Evolutionary conservation across 92 coral and sea anemone genomes (phyloP).

Genomic region (Epizoanthus rinbou): DNA sequence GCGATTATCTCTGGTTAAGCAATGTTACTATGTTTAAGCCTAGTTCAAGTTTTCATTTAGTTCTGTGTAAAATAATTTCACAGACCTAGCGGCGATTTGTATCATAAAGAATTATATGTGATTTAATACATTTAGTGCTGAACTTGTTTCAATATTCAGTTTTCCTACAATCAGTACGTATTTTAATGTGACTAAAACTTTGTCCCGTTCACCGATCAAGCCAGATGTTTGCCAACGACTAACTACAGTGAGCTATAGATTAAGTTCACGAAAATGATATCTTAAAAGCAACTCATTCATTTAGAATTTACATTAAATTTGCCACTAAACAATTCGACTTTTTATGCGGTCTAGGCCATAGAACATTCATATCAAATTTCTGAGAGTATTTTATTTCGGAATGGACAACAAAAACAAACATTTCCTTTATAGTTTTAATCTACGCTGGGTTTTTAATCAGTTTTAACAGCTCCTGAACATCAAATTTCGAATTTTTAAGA

Average conservation of each 20-base stretch:
- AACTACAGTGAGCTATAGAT: conserved; percentile 21
- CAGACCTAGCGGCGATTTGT: conserved; percentile 30
- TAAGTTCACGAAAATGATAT: conserved; percentile 40
- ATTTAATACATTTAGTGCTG: conserved; percentile 9
- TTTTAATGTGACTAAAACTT: not conserved
- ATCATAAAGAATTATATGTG: conserved; percentile 35
- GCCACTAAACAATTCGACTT: not conserved
- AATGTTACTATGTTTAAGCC: not conserved
- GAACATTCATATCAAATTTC: conserved; percentile 5
- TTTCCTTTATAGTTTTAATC: not conserved
- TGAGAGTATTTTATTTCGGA: not conserved
- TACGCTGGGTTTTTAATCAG: not conserved
- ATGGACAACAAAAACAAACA: not conserved
- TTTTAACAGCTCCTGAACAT: conserved; percentile 6
- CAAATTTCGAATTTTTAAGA: conserved; percentile 17
- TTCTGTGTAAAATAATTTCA: not conserved
- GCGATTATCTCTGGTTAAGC: conserved; percentile 3
- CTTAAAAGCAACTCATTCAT: conserved; percentile 39
- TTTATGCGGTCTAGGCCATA: not conserved
- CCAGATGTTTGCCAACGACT: conserved; percentile 27
- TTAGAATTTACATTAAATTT: conserved; percentile 31
- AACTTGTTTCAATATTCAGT: conserved; percentile 2
- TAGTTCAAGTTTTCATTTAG: not conserved
- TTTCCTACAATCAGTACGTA: not conserved
- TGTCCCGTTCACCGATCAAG: conserved; percentile 11